Evolutionary conservation across 2,113 vertebrate species (phyloP).

Genomic region (Poeciliopsis retropinna): DNA sequence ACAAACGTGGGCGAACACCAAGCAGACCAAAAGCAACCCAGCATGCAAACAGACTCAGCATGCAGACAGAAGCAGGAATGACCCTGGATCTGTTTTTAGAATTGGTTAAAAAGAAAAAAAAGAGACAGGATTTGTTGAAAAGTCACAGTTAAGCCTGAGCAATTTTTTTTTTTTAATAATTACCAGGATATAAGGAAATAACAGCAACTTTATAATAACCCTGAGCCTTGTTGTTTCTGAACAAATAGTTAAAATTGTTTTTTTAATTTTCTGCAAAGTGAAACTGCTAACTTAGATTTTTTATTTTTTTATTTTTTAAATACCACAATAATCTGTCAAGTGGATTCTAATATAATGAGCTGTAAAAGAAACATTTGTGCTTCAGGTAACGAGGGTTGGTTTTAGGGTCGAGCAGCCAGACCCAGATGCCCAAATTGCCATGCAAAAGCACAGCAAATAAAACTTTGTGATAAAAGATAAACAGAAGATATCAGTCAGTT

Average conservation of each 20-base stretch:
- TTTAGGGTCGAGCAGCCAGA: not conserved
- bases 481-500: not conserved
- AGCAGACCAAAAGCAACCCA: slow-evolving; percentile 29
- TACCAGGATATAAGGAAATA: not conserved
- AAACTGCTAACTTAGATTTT: not conserved
- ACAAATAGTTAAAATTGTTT: not conserved
- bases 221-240: not conserved
- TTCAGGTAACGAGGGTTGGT: not conserved
- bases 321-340: slow-evolving; percentile 13
- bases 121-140: not conserved
- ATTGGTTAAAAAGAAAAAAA: slow-evolving; percentile 2
- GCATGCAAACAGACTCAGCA: slow-evolving; percentile 68
- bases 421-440: not conserved
- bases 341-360: slow-evolving; percentile 5
- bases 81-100: slow-evolving; percentile 46
- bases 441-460: not conserved
- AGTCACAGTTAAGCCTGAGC: not conserved
- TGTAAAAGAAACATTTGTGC: not conserved
- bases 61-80: slow-evolving; percentile 45
- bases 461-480: not conserved
- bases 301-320: too few relatives aligned
- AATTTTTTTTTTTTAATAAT: not conserved
- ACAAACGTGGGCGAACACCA: slow-evolving; percentile 32
- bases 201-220: not conserved
- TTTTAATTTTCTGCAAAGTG: not conserved